Evolutionary conservation across 2,797 vertebrate species (phyloP).

Genomic region (Coccyzus lansbergi): DNA sequence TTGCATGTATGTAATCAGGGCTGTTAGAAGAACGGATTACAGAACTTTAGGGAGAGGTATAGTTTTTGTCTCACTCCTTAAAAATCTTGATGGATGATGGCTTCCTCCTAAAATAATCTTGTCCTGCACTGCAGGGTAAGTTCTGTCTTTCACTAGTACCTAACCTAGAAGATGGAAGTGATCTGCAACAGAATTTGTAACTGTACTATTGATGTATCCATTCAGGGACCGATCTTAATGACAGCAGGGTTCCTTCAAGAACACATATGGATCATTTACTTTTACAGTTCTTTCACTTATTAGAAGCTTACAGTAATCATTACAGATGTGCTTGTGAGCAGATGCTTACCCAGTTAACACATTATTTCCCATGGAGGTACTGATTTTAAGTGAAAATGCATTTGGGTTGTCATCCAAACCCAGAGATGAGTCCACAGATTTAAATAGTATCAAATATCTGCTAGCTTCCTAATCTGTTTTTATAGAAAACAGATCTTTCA

Average conservation of each 20-base stretch:
- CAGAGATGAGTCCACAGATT: neutral
- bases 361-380: neutral
- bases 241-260: slow-evolving; percentile 40
- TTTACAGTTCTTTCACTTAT: slow-evolving; percentile 26
- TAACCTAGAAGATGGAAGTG: slow-evolving; percentile 53
- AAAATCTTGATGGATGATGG: neutral
- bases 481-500: neutral
- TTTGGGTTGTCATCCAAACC: neutral
- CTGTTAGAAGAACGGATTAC: neutral
- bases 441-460: neutral
- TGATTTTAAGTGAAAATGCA: neutral
- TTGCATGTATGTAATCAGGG: neutral
- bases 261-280: slow-evolving; percentile 33
- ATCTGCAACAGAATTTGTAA: slow-evolving; percentile 39
- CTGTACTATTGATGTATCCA: slow-evolving; percentile 42
- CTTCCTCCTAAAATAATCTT: slow-evolving; percentile 1
- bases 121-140: neutral
- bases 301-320: slow-evolving; percentile 21
- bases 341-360: slow-evolving; percentile 13
- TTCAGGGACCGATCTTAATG: slow-evolving; percentile 28
- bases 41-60: neutral
- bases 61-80: neutral
- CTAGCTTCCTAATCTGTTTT: neutral
- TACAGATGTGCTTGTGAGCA: slow-evolving; percentile 32
- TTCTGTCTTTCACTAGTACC: neutral